Base-by-base conservation (phyloP, 2,888 invertebrate genomes). In the Synergus umbraculus region DNA sequence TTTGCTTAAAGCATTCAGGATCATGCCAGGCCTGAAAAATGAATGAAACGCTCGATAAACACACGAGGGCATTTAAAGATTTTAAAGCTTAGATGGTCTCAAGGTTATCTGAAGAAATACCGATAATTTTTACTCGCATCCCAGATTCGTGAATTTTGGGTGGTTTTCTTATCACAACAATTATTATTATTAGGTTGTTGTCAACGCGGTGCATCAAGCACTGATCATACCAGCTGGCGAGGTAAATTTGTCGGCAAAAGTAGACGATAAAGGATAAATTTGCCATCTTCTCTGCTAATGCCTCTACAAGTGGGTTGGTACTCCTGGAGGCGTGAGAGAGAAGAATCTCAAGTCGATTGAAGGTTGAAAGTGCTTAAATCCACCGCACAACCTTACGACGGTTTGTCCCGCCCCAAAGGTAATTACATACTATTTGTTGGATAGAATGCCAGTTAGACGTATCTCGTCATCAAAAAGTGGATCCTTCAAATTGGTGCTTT, bases 321-420 rank as follows among this genome's bases (percentile, higher is more conserved):
- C 29, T 49, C 7, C 15, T 49, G 41, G 37, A 73, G 54, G 37
- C 66, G 66, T 66, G 41, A 54, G 73, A 73, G 13, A 29, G 29
- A 37, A 73, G 37, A 54, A 73, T 73, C 54, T 73, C 46, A 9
- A 67, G 44, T 73, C 54, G 29, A 78, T 65, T 78, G 60, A n/a
- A 58, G 69, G 29, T n/a, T 58, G 64, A 78, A 76, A 78, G 63
- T 41, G 76, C 76, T 78, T 78, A 78, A 78, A 78, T 78, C 49
- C 49, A 44, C 76, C 49, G 64, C 78, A 78, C 60, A 78, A 22
- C 78, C 76, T 78, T 65, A 78, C 76, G 41, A 54, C 12, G 43
- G 15, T 4, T 58, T n/a, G 58, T 46, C 29, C 65, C 77, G 46
- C 46, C 77, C 77, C 29, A 63, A 60, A 69, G 41, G 78, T 78